phyloP scores from a whole-genome alignment of 2,888 invertebrate species.

The Esperia sulphurella region DNA sequence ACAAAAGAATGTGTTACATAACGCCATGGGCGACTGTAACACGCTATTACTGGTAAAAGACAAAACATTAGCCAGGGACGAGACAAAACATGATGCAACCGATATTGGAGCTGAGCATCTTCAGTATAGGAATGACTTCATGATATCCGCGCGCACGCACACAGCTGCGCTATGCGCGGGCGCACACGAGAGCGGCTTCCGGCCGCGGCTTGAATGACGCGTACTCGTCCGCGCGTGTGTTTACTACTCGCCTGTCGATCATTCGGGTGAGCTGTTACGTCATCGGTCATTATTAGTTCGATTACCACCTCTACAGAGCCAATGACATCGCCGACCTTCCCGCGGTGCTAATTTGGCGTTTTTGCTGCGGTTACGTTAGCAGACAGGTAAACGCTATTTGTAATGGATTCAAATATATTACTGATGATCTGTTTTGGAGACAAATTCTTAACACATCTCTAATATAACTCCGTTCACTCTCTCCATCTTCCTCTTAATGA shows the following conservation, averaged over 20 bases:
- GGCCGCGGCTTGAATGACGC: constrained; percentile 64
- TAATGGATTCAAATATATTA: too few species aligned
- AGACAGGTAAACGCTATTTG: too few species aligned
- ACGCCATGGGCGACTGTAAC: background rate
- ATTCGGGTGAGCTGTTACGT: constrained; percentile 57
- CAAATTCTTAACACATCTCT: too few species aligned
- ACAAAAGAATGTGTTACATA: background rate
- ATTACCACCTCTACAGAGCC: constrained; percentile 2
- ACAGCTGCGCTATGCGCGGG: constrained; percentile 15
- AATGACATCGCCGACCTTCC: constrained; percentile 9
- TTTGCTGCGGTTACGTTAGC: too few species aligned
- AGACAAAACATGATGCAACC: constrained; percentile 45
- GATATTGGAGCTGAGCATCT: constrained; percentile 33
- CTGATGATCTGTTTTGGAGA: too few species aligned
- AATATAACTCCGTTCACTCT: too few species aligned
- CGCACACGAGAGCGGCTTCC: constrained; percentile 47
- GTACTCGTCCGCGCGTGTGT: constrained; percentile 54
- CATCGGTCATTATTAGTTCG: constrained; percentile 24
- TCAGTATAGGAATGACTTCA: constrained; percentile 60
- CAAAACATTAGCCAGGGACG: constrained; percentile 30
- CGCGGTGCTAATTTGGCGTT: background rate
- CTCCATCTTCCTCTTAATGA: too few species aligned
- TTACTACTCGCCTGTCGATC: constrained; percentile 68
- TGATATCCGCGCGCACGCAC: constrained; percentile 44
- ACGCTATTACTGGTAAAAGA: constrained; percentile 20